Conservation (phyloP, 1,140 invertebrate genomes). For the Bursaphelenchus mucronatus region DNA sequence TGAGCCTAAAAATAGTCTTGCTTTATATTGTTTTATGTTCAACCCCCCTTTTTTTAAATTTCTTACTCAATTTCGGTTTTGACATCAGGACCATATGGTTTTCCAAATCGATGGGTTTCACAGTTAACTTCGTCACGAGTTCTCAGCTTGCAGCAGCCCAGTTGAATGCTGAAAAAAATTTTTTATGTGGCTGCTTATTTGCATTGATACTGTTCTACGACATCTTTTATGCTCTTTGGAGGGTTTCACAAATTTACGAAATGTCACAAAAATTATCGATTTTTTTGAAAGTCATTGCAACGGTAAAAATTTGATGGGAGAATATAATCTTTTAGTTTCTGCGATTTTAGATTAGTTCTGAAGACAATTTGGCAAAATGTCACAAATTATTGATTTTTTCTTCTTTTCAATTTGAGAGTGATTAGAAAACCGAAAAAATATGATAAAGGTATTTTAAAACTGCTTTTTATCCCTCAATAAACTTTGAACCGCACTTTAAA, state of each 20-base stretch:
- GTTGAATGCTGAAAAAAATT: conserved; percentile 54
- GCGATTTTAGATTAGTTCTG: too few species aligned
- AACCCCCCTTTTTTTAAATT: not conserved
- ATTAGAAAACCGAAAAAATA: too few species aligned
- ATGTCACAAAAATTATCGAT: not conserved
- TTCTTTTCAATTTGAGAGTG: too few species aligned
- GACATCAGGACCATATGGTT: conserved; percentile 49
- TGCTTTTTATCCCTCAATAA: too few species aligned
- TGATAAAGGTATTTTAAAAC: too few species aligned
- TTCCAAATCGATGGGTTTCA: conserved; percentile 43
- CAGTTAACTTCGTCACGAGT: conserved; percentile 53
- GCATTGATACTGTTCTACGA: too few species aligned
- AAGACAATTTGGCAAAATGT: too few species aligned
- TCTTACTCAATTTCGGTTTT: conserved; percentile 51
- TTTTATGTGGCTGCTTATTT: not conserved
- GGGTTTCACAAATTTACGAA: too few species aligned
- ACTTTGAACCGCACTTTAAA: not conserved
- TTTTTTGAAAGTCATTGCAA: not conserved
- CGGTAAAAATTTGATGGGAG: too few species aligned
- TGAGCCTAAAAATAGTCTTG: conserved; percentile 24
- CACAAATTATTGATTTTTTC: too few species aligned
- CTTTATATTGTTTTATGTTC: not conserved
- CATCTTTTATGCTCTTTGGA: too few species aligned
- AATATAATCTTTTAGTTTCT: too few species aligned
- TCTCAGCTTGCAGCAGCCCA: conserved; percentile 51